Base-by-base conservation (phyloP, 2,888 invertebrate species). In the Odontocerum albicorne region DNA sequence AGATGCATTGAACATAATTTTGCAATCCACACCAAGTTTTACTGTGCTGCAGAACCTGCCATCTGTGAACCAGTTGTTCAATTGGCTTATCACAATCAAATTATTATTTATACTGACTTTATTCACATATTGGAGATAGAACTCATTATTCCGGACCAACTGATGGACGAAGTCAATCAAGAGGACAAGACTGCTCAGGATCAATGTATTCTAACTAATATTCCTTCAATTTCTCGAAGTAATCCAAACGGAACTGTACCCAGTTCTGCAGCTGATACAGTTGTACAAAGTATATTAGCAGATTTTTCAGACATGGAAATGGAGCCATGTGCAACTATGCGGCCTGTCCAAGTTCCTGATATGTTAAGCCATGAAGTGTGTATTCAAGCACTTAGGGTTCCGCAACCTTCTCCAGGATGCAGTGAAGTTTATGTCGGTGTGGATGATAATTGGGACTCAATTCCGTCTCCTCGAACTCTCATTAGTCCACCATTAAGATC, bases 1-100 rank as follows among this genome's bases (percentile, higher is more conserved):
- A 74, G 88, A 63, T 96, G 96, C 69, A 75, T 92, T 53, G 86
- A 88, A 67, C 96, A 96, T 70, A 92, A 94, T 67, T 86, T 94
- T 64, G 92, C 94, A 40, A 85, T 96, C 62, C 95, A 96, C 72
- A 92, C 93, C 63, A 91, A 90, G 68, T 93, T 94, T 70, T 91
- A 92, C 67, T 87, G 92, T 64, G 89, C 91, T n/a, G 86, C 89
- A 38, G 91, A 92, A 44, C 89, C 87, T 65, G 92, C 91, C 19
- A 80, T 82, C 70, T 89, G 89, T 65, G 84, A 85, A 64, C 86
- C 87, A 0, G 81, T 82, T 6, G 82, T 86, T 2, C 86, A 86
- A 66, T 73, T 87, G 40, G 84, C 85, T 6, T 86, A 86, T 65
- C 83, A 84, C 45, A 85, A 86, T 64, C 84, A 87, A 64, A 87